phyloP scores from a whole-genome alignment of 1,140 invertebrate species.

The Gerris buenoi region DNA sequence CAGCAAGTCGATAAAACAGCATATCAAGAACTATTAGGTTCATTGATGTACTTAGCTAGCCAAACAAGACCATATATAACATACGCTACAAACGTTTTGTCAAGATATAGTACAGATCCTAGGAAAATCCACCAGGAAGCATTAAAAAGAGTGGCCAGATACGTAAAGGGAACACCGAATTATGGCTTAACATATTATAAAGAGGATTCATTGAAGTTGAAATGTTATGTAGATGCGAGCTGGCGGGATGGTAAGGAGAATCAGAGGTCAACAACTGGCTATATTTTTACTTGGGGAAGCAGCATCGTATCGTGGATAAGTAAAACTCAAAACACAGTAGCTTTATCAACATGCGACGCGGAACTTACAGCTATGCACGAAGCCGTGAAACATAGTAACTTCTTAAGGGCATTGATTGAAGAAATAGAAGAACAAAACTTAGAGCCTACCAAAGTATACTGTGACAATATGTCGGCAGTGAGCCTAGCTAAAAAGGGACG shows the following conservation, averaged over 20 bases:
- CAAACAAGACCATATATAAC: neutral
- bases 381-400: neutral
- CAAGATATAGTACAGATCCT: neutral
- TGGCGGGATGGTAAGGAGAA: neutral
- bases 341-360: neutral
- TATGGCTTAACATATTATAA: neutral
- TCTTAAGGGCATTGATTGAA: neutral
- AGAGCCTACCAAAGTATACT: neutral
- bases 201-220: neutral
- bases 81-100: neutral
- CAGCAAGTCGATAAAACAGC: neutral
- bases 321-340: neutral
- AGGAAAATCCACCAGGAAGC: neutral
- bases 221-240: neutral
- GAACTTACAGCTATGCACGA: neutral
- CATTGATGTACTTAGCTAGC: neutral
- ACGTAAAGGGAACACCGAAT: neutral
- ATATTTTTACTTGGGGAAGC: neutral
- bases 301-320: neutral
- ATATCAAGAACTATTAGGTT: neutral
- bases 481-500: neutral
- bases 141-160: neutral
- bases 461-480: neutral
- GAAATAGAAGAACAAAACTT: neutral
- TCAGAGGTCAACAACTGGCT: neutral